A percentile compares a stretch with the other conserved stretches of the same genome.
phyloP scores from a whole-genome alignment of 2,797 vertebrate species.

The Betta splendens region DNA sequence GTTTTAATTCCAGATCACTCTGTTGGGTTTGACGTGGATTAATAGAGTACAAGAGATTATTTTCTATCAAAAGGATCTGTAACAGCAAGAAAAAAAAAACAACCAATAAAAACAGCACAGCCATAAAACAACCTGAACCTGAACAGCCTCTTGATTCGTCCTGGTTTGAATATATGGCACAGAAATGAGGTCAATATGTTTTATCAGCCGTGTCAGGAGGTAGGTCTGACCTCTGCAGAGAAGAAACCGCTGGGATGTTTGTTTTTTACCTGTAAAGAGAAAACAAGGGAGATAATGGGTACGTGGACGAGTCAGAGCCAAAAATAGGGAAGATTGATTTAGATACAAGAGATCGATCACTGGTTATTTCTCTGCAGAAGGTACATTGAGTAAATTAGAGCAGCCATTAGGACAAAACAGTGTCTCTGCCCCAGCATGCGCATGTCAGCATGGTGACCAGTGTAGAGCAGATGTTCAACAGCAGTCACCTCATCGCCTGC shows the following conservation, averaged over 20 bases:
- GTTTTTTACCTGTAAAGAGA: conserved; percentile 34
- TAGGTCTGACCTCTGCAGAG: conserved; percentile 26
- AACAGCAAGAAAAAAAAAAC: neutral
- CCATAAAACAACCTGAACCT: conserved; percentile 13
- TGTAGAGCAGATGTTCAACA: neutral
- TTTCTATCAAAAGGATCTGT: neutral
- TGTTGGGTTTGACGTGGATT: conserved; percentile 50
- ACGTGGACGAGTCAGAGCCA: conserved; percentile 21
- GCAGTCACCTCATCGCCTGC: conserved; percentile 16
- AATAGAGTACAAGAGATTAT: conserved; percentile 15
- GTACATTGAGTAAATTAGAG: conserved; percentile 27
- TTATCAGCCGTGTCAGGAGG: conserved; percentile 36
- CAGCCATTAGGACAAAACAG: neutral
- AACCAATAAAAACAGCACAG: conserved; percentile 24
- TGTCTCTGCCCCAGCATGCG: neutral
- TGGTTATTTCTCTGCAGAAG: conserved; percentile 52
- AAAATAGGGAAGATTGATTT: conserved; percentile 18
- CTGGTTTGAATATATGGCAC: conserved; percentile 12
- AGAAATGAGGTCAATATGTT: conserved; percentile 46
- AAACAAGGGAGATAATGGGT: conserved; percentile 29
- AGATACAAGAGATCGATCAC: conserved; percentile 50
- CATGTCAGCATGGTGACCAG: neutral
- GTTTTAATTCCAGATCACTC: conserved; percentile 28
- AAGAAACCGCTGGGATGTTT: conserved; percentile 36
- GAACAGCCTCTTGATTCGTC: conserved; percentile 20